Evolutionary conservation across 2,888 invertebrate species (phyloP).

Genomic region (Teleogryllus oceanicus): DNA sequence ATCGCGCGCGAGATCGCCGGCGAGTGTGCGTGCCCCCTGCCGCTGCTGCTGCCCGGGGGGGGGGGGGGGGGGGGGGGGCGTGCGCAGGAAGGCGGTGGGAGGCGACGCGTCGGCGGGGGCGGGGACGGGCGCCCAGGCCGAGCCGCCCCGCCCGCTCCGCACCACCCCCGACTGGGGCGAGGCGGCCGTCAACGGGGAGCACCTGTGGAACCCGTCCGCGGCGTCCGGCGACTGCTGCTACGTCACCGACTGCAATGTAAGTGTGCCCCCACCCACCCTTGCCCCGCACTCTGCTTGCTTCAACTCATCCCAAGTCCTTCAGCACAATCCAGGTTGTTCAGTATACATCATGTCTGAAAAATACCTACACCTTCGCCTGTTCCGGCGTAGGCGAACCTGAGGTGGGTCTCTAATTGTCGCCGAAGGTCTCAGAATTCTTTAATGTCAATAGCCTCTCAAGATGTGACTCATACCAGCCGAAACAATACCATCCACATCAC

Average conservation of each 20-base stretch:
- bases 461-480: too few species aligned
- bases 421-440: too few species aligned
- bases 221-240: slow-evolving; percentile 93
- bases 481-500: too few species aligned
- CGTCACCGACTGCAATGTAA: slow-evolving; percentile 70
- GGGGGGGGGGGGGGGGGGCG: neutral
- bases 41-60: neutral
- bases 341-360: too few species aligned
- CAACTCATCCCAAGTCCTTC: too few species aligned
- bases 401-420: too few species aligned
- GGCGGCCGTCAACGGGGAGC: slow-evolving; percentile 83
- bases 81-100: slow-evolving; percentile 29
- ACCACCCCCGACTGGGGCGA: slow-evolving; percentile 87
- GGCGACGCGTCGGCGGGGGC: slow-evolving; percentile 22
- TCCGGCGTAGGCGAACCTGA: too few species aligned
- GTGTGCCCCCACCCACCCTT: neutral
- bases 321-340: too few species aligned
- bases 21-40: neutral
- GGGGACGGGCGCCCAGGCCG: neutral
- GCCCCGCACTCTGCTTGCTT: too few species aligned
- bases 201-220: slow-evolving; percentile 88
- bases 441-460: too few species aligned
- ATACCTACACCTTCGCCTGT: too few species aligned
- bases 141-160: slow-evolving; percentile 57
- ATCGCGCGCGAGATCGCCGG: too few species aligned